Base-by-base conservation (phyloP, 2,797 vertebrate species). In the Malacoctenus gilli region DNA sequence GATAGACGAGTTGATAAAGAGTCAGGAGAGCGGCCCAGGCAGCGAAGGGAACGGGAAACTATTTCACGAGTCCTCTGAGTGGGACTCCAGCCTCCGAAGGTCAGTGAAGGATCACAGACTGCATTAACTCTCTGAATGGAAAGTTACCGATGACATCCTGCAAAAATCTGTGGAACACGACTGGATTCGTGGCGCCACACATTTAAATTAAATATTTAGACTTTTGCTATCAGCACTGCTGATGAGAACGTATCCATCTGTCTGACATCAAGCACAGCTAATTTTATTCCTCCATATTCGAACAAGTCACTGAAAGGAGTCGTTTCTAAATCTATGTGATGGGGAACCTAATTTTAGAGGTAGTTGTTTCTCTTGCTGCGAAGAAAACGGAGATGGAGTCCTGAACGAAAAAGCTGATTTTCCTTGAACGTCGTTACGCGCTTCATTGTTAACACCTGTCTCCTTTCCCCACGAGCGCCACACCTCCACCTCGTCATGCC, bases 1-100 rank as follows among this genome's bases (percentile, higher is more conserved):
- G 76, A 82, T 71, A 55, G 43, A 72, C 2, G 48, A 74, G 62
- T 70, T 77, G 79, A 87, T 85, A 78, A 77, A 66, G 69, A 68
- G 61, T 59, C 74, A 73, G 9, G 54, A 59, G 56, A 51, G 48
- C 41, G 60, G 61, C 56, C 37, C 30, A 72, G 70, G 64, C 59
- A 54, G 63, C 43, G 53, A 59, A 51, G 25, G 36, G 34, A 75
- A 30, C 40, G 58, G 28, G 23, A 75, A 76, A 68, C 11, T 60
- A 77, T 82, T 86, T 70, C 32, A 59, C 75, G 68, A 68, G 54
- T 78, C 35, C 15, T 50, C 59, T 64, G 52, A 68, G 68, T 59
- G 52, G 65, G 54, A 77, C 74, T 65, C 56, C 51, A 68, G 53
- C 46, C 50, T 71, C 52, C 40, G 49, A 59, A 64, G 71, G 72